Conservation (phyloP, 2,113 vertebrate genomes). For the Trematomus loennbergii region DNA sequence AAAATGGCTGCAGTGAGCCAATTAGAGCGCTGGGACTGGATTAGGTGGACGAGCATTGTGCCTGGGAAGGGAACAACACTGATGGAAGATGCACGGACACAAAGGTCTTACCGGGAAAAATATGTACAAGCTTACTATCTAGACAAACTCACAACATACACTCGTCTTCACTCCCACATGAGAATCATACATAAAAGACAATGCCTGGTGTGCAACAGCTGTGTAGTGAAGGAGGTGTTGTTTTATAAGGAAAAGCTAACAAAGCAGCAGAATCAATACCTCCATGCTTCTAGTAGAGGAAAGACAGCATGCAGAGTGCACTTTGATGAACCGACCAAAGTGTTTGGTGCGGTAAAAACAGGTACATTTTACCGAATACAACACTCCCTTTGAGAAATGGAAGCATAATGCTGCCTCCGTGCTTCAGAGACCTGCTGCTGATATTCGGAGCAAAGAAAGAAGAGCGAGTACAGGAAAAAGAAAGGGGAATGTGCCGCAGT, state of each 20-base stretch:
- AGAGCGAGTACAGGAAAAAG: constrained; percentile 3
- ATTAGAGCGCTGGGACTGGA: constrained; percentile 74
- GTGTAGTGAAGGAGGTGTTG: constrained; percentile 27
- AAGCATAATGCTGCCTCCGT: constrained; percentile 29
- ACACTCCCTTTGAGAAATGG: constrained; percentile 35
- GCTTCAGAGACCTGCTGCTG: constrained; percentile 34
- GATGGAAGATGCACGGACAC: constrained; percentile 19
- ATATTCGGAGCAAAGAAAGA: constrained; percentile 24
- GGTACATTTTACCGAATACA: constrained; percentile 35
- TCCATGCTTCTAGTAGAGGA: constrained; percentile 10
- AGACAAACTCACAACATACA: constrained; percentile 8
- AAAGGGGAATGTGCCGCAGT: constrained; percentile 28
- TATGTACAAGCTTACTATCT: neutral
- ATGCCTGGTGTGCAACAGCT: constrained; percentile 35
- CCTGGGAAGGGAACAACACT: constrained; percentile 33
- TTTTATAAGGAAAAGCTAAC: constrained; percentile 57
- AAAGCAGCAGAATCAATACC: constrained; percentile 61
- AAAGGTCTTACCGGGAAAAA: constrained; percentile 16
- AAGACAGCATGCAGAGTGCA: constrained; percentile 44
- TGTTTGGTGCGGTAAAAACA: constrained; percentile 51
- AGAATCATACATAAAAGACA: neutral
- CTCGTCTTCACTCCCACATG: constrained; percentile 29
- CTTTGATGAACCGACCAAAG: constrained; percentile 60
- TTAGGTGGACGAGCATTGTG: constrained; percentile 57
- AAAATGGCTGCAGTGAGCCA: constrained; percentile 71